Percentiles rank a stretch among this genome's conserved stretches.
phyloP scores from a whole-genome alignment of 2,113 vertebrate genomes.

The Gavialis gangeticus region DNA sequence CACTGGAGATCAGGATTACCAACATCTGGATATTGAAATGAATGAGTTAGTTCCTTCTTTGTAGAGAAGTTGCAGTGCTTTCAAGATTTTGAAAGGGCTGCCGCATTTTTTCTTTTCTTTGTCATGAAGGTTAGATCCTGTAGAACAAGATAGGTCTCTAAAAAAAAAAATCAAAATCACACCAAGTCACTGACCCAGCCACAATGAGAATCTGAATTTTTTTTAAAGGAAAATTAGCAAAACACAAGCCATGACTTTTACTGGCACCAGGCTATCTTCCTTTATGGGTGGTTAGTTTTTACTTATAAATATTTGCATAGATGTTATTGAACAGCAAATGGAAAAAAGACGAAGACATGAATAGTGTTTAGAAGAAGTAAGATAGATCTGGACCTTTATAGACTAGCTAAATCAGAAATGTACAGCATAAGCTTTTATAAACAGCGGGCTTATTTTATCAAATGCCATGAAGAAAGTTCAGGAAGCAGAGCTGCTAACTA shows the following conservation, averaged over 20 bases:
- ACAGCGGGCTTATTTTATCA: too few relatives aligned
- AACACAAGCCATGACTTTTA: neutral
- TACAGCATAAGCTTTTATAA: too few relatives aligned
- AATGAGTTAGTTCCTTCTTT: neutral
- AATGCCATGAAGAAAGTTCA: neutral
- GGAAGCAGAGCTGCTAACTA: neutral
- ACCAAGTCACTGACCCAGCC: neutral
- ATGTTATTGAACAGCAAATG: too few relatives aligned
- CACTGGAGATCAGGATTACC: neutral
- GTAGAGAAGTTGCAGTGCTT: neutral
- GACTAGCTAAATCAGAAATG: too few relatives aligned
- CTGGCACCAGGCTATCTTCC: too few relatives aligned
- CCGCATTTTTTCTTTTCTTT: neutral
- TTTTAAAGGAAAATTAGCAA: neutral
- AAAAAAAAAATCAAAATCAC: neutral
- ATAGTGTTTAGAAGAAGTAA: too few relatives aligned
- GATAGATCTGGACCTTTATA: too few relatives aligned
- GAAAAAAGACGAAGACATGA: too few relatives aligned
- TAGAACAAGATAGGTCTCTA: neutral
- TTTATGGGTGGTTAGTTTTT: too few relatives aligned
- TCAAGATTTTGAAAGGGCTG: neutral
- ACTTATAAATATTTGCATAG: too few relatives aligned
- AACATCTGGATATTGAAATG: neutral
- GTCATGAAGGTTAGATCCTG: neutral
- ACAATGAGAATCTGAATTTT: neutral